Percentiles rank a stretch among this genome's conserved stretches.
These are phyloP conservation scores for Gortyna flavago DNA, from an alignment of 2,888 invertebrate species.

Conservation along the genomic window DNA sequence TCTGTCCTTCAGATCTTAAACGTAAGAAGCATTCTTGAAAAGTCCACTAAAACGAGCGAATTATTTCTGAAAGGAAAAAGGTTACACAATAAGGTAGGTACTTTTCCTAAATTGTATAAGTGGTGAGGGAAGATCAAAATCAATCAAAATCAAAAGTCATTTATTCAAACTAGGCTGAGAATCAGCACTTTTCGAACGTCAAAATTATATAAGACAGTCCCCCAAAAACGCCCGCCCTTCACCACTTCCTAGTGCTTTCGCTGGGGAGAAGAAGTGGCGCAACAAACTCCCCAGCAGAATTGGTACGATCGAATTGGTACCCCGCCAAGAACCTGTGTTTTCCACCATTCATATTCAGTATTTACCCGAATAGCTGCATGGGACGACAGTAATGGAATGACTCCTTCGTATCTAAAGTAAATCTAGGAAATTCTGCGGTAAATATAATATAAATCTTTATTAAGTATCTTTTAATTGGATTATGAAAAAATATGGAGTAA, in stretches of 20 bases:
- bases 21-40: neutral
- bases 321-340: slow-evolving; percentile 41
- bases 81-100: slow-evolving; percentile 6
- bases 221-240: no score
- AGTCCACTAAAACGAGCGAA: neutral
- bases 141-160: no score
- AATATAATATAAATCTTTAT: slow-evolving; percentile 4
- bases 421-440: neutral
- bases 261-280: no score
- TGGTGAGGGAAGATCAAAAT: slow-evolving; percentile 28
- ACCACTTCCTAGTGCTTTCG: no score
- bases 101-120: slow-evolving; percentile 9
- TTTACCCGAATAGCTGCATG: slow-evolving; percentile 14
- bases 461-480: slow-evolving; percentile 13
- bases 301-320: slow-evolving; percentile 39
- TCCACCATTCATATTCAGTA: slow-evolving; percentile 45
- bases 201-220: no score
- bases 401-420: neutral
- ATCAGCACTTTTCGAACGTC: no score
- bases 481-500: slow-evolving; percentile 10
- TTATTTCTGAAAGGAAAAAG: slow-evolving; percentile 8
- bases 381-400: slow-evolving; percentile 2
- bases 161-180: no score
- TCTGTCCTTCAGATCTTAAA: neutral
- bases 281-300: no score